Evolutionary conservation across 2,113 vertebrate species (phyloP).

Genomic region (Pygoscelis antarcticus): DNA sequence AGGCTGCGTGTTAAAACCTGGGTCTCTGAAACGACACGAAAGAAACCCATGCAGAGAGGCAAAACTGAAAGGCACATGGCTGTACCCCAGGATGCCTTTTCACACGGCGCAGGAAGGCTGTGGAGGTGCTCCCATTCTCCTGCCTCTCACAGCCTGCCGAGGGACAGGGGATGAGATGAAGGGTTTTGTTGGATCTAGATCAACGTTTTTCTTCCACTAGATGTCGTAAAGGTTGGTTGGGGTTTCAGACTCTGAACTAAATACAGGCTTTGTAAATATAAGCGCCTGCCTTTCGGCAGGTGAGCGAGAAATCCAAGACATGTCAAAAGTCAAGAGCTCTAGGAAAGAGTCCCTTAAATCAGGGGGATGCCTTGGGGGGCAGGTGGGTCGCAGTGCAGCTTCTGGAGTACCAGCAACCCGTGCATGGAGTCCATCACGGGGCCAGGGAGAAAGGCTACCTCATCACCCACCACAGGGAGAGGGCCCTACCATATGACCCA

Average conservation of each 20-base stretch:
- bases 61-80: not conserved
- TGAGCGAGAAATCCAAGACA: not conserved
- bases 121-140: not conserved
- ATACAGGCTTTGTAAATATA: not conserved
- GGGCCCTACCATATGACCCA: not conserved
- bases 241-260: not conserved
- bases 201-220: not conserved
- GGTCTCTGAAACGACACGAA: rapidly evolving
- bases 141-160: not conserved
- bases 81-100: not conserved
- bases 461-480: not conserved
- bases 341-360: not conserved
- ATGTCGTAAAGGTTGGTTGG: not conserved
- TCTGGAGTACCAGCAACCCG: not conserved
- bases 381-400: not conserved
- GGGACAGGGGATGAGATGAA: not conserved
- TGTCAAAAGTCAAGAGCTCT: not conserved
- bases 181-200: not conserved
- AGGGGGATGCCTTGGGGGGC: not conserved
- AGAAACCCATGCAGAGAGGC: not conserved
- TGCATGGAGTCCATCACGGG: not conserved
- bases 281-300: not conserved
- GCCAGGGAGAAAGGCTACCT: not conserved
- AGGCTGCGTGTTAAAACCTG: not conserved
- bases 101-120: not conserved